Conservation (phyloP, 2,888 invertebrate species). For the Lamellibrachia columna region DNA sequence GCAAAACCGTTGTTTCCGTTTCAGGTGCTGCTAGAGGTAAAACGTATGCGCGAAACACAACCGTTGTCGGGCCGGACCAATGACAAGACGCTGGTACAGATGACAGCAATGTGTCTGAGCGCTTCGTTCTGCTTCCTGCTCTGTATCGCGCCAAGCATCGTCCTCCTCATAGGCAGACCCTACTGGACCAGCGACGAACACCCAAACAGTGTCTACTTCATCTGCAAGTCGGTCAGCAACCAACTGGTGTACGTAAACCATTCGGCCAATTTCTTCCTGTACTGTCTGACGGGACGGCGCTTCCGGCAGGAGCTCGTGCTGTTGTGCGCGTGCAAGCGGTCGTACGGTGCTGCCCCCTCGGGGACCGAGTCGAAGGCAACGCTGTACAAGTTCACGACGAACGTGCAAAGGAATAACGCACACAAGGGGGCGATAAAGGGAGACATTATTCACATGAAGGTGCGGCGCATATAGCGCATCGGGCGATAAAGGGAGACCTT, state of each 20-base stretch:
- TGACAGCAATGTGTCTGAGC: conserved; percentile 43
- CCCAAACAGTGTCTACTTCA: conserved; percentile 34
- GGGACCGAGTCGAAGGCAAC: background rate
- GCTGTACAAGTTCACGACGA: conserved; percentile 16
- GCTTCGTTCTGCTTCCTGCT: conserved; percentile 43
- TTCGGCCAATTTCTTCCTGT: conserved; percentile 44
- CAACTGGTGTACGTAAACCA: conserved; percentile 43
- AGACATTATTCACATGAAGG: background rate
- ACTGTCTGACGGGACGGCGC: conserved; percentile 42
- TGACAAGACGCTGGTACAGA: conserved; percentile 38
- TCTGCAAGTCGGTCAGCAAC: conserved; percentile 42
- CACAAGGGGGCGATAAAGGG: background rate
- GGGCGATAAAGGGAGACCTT: background rate
- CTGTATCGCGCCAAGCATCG: conserved; percentile 42
- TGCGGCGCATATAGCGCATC: background rate
- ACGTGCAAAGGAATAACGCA: background rate
- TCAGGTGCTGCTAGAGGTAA: background rate
- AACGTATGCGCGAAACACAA: conserved; percentile 8
- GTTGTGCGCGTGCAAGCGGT: conserved; percentile 25
- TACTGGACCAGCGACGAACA: conserved; percentile 36
- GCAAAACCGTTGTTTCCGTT: background rate
- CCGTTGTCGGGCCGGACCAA: background rate
- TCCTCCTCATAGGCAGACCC: conserved; percentile 43
- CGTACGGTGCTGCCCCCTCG: background rate
- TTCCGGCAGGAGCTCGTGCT: conserved; percentile 40